phyloP scores from a whole-genome alignment of 2,888 invertebrate species.

The Andrena praecox region DNA sequence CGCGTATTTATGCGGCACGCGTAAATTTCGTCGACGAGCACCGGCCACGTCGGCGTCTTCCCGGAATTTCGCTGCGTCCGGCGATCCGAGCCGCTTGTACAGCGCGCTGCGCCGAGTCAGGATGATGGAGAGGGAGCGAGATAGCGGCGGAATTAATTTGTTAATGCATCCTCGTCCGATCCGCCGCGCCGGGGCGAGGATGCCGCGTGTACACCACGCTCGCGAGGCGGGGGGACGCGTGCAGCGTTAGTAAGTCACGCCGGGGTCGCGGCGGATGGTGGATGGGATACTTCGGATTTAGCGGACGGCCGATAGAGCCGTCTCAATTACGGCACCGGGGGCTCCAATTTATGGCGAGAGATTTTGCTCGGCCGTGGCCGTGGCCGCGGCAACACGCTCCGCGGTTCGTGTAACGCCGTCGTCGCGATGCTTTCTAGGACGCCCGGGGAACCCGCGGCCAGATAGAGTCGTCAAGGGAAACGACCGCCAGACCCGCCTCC shows the following conservation, averaged over 20 bases:
- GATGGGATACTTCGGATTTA: constrained; percentile 63
- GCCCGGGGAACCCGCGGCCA: not conserved
- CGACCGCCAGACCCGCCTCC: not conserved
- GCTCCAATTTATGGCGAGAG: constrained; percentile 65
- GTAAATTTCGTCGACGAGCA: constrained; percentile 71
- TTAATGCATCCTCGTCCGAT: constrained; percentile 67
- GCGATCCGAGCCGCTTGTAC: constrained; percentile 50
- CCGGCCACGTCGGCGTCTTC: constrained; percentile 51
- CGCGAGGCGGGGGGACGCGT: constrained; percentile 45
- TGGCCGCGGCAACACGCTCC: not conserved
- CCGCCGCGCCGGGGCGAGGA: not conserved
- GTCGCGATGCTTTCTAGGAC: constrained; percentile 49
- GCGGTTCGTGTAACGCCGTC: constrained; percentile 6
- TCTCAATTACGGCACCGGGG: constrained; percentile 67
- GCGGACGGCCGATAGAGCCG: constrained; percentile 70
- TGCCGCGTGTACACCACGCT: constrained; percentile 29
- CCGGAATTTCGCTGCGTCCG: constrained; percentile 66
- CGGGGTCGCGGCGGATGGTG: constrained; percentile 46
- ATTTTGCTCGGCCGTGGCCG: constrained; percentile 47
- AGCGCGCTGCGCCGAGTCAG: constrained; percentile 35
- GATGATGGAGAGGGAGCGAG: constrained; percentile 61
- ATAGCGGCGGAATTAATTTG: constrained; percentile 71
- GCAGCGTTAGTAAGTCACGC: constrained; percentile 66
- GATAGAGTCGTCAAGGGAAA: constrained; percentile 55
- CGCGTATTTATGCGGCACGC: constrained; percentile 73